Evolutionary conservation across 2,888 invertebrate species (phyloP).

Genomic region (Bugula neritina): DNA sequence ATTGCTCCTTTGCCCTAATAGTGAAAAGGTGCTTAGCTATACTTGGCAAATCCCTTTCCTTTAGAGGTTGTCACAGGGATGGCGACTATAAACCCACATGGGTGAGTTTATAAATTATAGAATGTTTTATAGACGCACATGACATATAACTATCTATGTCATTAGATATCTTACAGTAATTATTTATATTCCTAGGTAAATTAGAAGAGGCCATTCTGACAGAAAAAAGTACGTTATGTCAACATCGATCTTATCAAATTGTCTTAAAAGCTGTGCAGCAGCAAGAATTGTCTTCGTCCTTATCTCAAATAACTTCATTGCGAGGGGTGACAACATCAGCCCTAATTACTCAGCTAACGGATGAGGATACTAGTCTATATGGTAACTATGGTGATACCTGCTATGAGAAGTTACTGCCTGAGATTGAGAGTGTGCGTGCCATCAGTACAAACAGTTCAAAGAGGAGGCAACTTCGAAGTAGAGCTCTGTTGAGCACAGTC

Average conservation of each 20-base stretch:
- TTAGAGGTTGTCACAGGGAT: no score
- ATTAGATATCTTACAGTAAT: no score
- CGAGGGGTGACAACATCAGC: not conserved
- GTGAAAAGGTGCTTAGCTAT: no score
- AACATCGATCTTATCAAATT: not conserved
- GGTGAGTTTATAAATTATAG: no score
- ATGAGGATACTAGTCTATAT: not conserved
- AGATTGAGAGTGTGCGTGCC: not conserved
- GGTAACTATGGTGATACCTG: not conserved
- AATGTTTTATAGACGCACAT: no score
- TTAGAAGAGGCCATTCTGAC: not conserved
- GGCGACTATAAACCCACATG: no score
- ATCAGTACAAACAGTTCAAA: not conserved
- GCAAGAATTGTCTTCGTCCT: not conserved
- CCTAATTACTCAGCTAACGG: not conserved
- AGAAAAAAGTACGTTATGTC: not conserved
- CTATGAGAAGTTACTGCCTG: constrained; percentile 7
- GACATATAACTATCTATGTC: no score
- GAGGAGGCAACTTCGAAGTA: constrained; percentile 12
- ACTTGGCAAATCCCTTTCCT: no score
- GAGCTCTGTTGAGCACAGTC: not conserved
- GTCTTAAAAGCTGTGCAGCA: not conserved
- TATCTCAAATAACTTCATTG: no score
- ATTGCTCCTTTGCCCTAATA: no score
- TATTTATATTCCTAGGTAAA: no score